Evolutionary conservation across 1,140 invertebrate species (phyloP), one percentile per base, ranked within the genome.

Genomic region (Whitmania pigra): DNA sequence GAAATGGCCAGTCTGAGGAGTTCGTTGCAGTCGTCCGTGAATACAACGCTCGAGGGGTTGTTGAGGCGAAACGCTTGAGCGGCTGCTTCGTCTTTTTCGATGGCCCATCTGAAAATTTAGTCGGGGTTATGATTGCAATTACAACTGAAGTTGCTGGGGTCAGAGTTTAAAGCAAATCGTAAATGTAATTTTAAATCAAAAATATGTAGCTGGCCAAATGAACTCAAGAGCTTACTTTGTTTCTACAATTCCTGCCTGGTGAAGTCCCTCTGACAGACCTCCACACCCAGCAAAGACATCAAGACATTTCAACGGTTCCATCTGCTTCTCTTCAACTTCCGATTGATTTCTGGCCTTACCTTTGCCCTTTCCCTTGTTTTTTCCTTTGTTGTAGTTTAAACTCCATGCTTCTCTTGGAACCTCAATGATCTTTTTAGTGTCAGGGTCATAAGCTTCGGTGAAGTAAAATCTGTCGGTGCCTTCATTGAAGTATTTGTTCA

Each of bases 221-320:
- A 31, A 63, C 22, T 22, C 29, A 2, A 6, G 31, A 36, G 31
- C 31, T 3, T 36, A 63, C 43, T 20, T 25, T 13, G 85, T 87
- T 68, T 88, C 86, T 0, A 87, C 85, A 9, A 90, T 79, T 0
- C 88, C 88, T 31, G 88, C 84, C 76, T 87, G 86, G 76, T 90
- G 87, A 22, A 93, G 83, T 20, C 84, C 83, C 71, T 84, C 81
- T 15, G 82, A 82, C 18, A 86, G 72, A 67, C 83, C 91, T 68
- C 91, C 91, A 82, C 91, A 93, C 0, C 91, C 91, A 75, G 91
- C 89, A 83, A 94, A 93, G n/a, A 93, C 88, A 80, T 93, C 91
- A 69, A 94, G 81, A 54, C 86, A 87, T 76, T 82, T 81, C 29
- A 93, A 79, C 53, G 49, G 75, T 78, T 74, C 72, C 49, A 53